These are phyloP conservation scores for Tipula lateralis DNA, from an alignment of 2,888 invertebrate species.

Conservation along the genomic window DNA sequence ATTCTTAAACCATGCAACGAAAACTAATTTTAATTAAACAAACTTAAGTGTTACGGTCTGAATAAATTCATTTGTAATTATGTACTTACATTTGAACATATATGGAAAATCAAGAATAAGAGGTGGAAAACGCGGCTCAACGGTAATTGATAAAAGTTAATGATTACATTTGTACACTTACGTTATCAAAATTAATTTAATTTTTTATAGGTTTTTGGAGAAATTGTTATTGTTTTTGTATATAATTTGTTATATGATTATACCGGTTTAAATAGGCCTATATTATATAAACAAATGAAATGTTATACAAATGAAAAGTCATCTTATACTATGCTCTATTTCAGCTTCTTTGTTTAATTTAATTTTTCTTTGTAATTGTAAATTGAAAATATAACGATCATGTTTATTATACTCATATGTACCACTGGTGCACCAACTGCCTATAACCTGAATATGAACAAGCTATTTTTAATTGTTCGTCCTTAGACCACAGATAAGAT, in stretches of 20 bases:
- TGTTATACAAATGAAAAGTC: background rate
- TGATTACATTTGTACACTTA: background rate
- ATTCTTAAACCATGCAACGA: background rate
- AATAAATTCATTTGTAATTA: background rate
- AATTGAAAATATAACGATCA: too few relatives aligned
- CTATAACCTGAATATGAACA: too few relatives aligned
- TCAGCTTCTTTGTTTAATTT: background rate
- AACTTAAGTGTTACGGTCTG: background rate
- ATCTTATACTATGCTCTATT: background rate
- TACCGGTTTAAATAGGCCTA: background rate
- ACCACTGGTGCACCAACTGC: too few relatives aligned
- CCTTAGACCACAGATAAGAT: too few relatives aligned
- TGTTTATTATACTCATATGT: too few relatives aligned
- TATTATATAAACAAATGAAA: background rate
- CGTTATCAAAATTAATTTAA: background rate
- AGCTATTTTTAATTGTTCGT: too few relatives aligned
- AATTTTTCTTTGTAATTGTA: background rate
- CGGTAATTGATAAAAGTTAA: slow-evolving; percentile 11
- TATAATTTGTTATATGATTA: background rate
- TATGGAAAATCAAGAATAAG: background rate
- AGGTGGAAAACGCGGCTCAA: background rate
- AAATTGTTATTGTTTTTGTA: background rate
- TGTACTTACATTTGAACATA: background rate
- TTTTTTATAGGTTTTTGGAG: background rate
- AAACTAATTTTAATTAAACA: background rate